Conservation (phyloP, 2,888 invertebrate genomes). For the Girardia tigrina region DNA sequence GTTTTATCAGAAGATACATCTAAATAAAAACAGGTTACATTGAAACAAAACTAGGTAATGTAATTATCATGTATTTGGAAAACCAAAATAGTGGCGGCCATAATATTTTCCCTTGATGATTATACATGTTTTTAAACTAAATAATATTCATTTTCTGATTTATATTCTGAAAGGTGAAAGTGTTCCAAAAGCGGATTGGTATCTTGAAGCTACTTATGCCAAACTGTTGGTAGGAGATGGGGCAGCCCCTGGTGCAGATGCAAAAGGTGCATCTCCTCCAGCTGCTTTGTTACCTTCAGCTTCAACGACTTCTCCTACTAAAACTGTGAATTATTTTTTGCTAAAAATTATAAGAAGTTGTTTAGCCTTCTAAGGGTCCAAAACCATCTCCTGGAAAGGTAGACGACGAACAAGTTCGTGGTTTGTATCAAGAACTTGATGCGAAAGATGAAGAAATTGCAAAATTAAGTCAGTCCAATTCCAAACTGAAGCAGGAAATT, state of each 20-base stretch:
- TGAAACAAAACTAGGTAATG: no score
- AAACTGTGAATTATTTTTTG: neutral
- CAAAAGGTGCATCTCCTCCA: neutral
- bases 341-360: neutral
- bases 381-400: neutral
- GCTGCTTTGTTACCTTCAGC: neutral
- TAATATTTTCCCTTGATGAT: no score
- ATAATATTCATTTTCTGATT: no score
- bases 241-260: neutral
- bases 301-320: neutral
- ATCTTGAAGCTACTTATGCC: slow-evolving; percentile 17
- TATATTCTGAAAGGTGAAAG: slow-evolving; percentile 31
- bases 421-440: slow-evolving; percentile 24
- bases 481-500: slow-evolving; percentile 7
- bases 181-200: slow-evolving; percentile 28
- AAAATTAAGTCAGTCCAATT: neutral
- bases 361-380: neutral
- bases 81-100: no score
- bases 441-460: slow-evolving; percentile 26
- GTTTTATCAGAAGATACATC: no score
- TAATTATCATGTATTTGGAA: no score
- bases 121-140: no score
- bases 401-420: neutral
- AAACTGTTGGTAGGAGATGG: slow-evolving; percentile 6
- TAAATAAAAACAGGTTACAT: no score